phyloP scores from a whole-genome alignment of 2,888 invertebrate species.

The Idaea straminata region DNA sequence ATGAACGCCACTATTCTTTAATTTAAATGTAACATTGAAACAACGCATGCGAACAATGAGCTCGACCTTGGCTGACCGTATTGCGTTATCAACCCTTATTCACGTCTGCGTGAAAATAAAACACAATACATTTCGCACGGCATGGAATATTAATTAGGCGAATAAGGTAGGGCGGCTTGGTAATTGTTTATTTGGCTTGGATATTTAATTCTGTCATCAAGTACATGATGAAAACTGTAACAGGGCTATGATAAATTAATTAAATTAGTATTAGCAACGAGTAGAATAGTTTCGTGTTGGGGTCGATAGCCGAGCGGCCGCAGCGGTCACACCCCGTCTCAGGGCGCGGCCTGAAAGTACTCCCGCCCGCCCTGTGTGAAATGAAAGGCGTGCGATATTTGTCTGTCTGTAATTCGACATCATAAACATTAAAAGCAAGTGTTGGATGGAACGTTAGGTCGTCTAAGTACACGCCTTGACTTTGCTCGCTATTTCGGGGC shows the following conservation, averaged over 20 bases:
- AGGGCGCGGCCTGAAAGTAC: constrained; percentile 31
- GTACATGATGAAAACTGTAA: constrained; percentile 6
- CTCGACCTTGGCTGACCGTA: constrained; percentile 28
- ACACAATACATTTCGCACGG: constrained; percentile 19
- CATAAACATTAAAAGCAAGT: constrained; percentile 31
- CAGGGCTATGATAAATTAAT: background rate
- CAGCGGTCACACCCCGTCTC: constrained; percentile 38
- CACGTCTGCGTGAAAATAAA: constrained; percentile 20
- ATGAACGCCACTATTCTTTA: constrained; percentile 27
- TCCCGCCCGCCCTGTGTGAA: constrained; percentile 25
- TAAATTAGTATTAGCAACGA: constrained; percentile 1
- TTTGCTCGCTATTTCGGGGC: constrained; percentile 76
- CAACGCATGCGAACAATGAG: constrained; percentile 27
- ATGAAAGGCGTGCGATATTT: constrained; percentile 19
- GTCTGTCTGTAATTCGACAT: constrained; percentile 12
- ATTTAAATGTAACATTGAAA: constrained; percentile 27
- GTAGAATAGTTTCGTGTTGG: constrained; percentile 12
- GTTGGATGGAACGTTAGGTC: constrained; percentile 39
- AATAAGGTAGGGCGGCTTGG: constrained; percentile 21
- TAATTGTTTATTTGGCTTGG: constrained; percentile 11
- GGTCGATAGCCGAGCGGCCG: constrained; percentile 10
- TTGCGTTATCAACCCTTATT: constrained; percentile 31
- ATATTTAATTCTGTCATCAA: constrained; percentile 12
- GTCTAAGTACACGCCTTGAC: constrained; percentile 70
- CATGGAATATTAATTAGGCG: constrained; percentile 26